Base-by-base conservation (phyloP, 2,113 vertebrate genomes). In the Nerophis ophidion region DNA sequence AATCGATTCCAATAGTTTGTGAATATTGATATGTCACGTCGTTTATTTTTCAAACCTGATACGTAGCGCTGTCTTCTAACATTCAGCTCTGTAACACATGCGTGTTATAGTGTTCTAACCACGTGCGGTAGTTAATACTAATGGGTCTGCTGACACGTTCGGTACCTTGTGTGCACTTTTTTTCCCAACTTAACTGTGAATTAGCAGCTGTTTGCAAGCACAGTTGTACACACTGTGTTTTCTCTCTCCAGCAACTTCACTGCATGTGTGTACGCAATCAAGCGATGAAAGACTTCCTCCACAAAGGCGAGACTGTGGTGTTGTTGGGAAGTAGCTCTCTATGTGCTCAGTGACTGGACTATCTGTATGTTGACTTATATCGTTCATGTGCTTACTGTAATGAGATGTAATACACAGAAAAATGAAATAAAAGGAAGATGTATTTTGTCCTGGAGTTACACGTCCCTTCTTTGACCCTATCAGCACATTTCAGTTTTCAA, bases 141-240 rank as follows among this genome's bases (percentile, higher is more conserved):
- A 79, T 74, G 19, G 1, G 73, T 72, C 84, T 82, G 72, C 63
- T 70, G 70, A 79, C 62, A 26, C 55, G 69, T 82, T 84, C 69
- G 53, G 65, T 81, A 84, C 76, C 77, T 79, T 76, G 76, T 85
- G 82, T 86, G 81, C 81, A 86, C 83, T 82, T 81, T 81, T 71
- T 15, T 9, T 8, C 34, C 55, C 72, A 81, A 84, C 57, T 70
- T 76, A 78, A 87, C 84, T 87, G 84, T 90, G 85, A 88, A 87
- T 64, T 74, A 81, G 80, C 81, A 81, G 72, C 71, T 60, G 68
- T 84, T 82, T 84, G 72, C 75, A 68, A 84, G 70, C 67, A 63
- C 78, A 77, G 81, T 74, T 65, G 81, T 83, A 74, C 80, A 80
- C 84, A 72, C 75, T 82, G 79, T 86, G 72, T 83, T 83, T 68